Base-by-base conservation (phyloP, 2,113 vertebrate species). In the Chauna torquata region DNA sequence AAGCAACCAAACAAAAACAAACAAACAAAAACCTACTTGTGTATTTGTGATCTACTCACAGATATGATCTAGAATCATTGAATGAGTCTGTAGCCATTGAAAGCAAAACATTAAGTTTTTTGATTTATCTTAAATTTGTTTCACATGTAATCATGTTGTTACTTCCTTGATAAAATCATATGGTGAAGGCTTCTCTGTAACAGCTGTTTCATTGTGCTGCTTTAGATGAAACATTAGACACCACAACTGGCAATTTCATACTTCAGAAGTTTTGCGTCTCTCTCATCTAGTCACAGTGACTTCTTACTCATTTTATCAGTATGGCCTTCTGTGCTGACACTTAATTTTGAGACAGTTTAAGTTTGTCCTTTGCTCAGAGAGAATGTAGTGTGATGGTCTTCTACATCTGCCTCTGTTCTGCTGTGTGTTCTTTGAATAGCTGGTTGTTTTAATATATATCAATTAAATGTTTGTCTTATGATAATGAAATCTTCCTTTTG, bases 171-270 rank as follows among this genome's bases (percentile, higher is more conserved):
- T 47, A 32, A 44, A 78, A 62, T 57, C 8, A 16, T 38, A 30
- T 4, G 7, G 30, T 62, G 52, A 75, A 93, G 24, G 12, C 28
- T 78, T 88, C 61, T 90, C 30, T 85, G 18, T 83, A 66, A 40
- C 25, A 49, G 25, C 13, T 74, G 30, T 10, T 27, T 69, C 64
- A 55, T 70, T 49, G 6, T 47, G 25, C 42, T 47, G 4, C 27
- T 58, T 74, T 38, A 59, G 4, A 40, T 54, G 24, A 59, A 81
- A 25, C 19, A 11, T 72, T 84, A 9, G 47, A 22, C 18, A 15
- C 40, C 0, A 0, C n/a, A 36, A 4, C 34, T 80, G 11, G 30
- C 18, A 42, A 3, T 75, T 83, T 45, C 5, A 3, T 70, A 3
- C 17, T 62, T 45, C 1, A 27, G 68, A 52, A 77, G 3, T 38